Conservation (phyloP, 2,113 vertebrate species). For the Noctilio leporinus region DNA sequence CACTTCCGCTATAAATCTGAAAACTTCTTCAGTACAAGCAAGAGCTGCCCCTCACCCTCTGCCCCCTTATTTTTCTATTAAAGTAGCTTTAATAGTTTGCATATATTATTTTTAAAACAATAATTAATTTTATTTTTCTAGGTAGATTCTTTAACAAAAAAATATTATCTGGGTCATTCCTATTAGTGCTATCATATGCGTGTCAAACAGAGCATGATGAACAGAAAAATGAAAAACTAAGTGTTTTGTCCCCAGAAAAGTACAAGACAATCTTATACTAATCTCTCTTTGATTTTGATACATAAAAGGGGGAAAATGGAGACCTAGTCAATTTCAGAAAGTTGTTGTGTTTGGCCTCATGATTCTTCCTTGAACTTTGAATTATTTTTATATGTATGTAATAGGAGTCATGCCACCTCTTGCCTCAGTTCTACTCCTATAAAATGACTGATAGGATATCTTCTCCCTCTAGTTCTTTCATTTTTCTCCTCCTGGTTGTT, state of each 20-base stretch:
- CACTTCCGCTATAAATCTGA: conserved; percentile 77
- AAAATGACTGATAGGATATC: not conserved
- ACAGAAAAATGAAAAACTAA: not conserved
- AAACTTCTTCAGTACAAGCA: conserved; percentile 66
- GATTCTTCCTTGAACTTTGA: not conserved
- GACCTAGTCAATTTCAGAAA: not conserved
- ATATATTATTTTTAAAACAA: not conserved
- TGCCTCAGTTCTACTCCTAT: not conserved
- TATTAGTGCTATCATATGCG: not conserved
- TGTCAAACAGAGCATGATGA: not conserved
- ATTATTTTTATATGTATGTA: not conserved
- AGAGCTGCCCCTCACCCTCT: conserved; percentile 55
- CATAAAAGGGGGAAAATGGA: not conserved
- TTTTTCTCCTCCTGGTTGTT: not conserved
- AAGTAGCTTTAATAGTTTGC: conserved; percentile 9
- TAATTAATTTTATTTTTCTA: not conserved
- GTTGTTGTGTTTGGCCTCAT: not conserved
- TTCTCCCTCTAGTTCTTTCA: not conserved
- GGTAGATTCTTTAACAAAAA: not conserved
- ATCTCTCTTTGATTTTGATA: not conserved
- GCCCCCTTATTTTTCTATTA: not conserved
- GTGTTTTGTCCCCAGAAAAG: not conserved
- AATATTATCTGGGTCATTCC: not conserved
- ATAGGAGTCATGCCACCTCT: not conserved
- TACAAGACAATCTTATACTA: not conserved